phyloP scores from a whole-genome alignment of 2,888 invertebrate species.

The Troides oblongomaculatus region DNA sequence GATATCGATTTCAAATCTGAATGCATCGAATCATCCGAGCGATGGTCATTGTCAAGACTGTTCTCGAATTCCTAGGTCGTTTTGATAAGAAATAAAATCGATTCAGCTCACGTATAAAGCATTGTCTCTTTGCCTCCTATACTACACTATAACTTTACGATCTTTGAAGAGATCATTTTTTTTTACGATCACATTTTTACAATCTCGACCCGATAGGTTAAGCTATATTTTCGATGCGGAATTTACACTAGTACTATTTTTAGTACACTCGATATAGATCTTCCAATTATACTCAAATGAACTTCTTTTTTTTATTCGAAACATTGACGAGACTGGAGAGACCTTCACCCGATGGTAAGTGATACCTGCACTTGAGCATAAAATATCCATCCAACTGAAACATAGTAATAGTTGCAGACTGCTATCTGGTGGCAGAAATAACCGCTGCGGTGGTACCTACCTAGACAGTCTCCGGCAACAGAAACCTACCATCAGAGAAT shows the following conservation, averaged over 20 bases:
- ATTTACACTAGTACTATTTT: not conserved
- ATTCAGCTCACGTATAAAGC: constrained; percentile 9
- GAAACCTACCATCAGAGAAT: no score
- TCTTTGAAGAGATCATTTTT: not conserved
- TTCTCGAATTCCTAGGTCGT: constrained; percentile 14
- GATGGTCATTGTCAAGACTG: constrained; percentile 31
- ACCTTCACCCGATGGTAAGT: no score
- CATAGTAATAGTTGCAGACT: no score
- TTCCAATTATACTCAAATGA: no score
- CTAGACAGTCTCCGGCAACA: no score
- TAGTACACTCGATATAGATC: not conserved
- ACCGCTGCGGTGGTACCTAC: no score
- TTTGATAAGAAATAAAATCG: constrained; percentile 5
- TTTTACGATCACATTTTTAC: not conserved
- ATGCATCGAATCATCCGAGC: constrained; percentile 32
- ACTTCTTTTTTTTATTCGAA: no score
- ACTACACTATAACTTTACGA: not conserved
- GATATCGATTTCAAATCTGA: constrained; percentile 37
- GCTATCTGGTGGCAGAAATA: no score
- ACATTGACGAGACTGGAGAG: no score
- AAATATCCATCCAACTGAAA: no score
- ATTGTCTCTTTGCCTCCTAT: not conserved
- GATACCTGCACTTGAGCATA: no score
- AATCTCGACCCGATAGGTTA: not conserved
- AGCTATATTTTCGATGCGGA: not conserved